Evolutionary conservation across 2,113 vertebrate species (phyloP), one percentile per base, ranked within the genome.

Genomic region (Pluvianellus socialis): DNA sequence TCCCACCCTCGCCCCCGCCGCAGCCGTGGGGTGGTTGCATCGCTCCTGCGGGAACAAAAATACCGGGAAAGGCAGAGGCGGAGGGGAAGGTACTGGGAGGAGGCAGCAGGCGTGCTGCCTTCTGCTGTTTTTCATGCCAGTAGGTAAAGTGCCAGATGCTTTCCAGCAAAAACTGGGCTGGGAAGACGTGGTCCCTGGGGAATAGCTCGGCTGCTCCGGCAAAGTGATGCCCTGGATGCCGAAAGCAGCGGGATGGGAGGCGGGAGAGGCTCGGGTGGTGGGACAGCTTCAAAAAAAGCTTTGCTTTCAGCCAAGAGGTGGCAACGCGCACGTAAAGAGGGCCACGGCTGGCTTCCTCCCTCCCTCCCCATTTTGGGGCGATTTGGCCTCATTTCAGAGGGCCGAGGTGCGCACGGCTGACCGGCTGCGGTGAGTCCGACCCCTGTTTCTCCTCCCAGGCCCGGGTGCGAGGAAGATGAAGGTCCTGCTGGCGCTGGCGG

Each of bases 391-490:
- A 30, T 87, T 71, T 44, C 44, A 27, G 74, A 35, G 30, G 22
- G 61, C 16, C 11, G 8, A 65, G n/a, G 14, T n/a, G 52, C 50
- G 32, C 24, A 16, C 0, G 2, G 84, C 73, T 4, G 4, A 53
- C 27, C 1, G 1, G 49, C 52, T 63, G 58, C 32, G 33, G 84
- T 92, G 12, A 93, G 53, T 21, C 32, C 8, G 14, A 4, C 14
- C 47, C 32, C 35, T 2, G 4, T 30, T 76, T 32, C 62, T 82
- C 59, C 67, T 59, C 50, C 61, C 88, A 91, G 80, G 33, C 40
- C 32, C 5, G 2, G 62, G 32, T 44, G 62, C 76, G 83, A 93
- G 79, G 95, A 96, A 72, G 83, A 97, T 97, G 96, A 95, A 74
- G 86, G 68, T 95, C 65, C 79, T 94, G 88, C 76, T 90, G 68